Percentiles rank a stretch among this genome's conserved stretches.
Evolutionary conservation across 2,888 invertebrate species (phyloP).

Genomic region (Phengaris alcon): DNA sequence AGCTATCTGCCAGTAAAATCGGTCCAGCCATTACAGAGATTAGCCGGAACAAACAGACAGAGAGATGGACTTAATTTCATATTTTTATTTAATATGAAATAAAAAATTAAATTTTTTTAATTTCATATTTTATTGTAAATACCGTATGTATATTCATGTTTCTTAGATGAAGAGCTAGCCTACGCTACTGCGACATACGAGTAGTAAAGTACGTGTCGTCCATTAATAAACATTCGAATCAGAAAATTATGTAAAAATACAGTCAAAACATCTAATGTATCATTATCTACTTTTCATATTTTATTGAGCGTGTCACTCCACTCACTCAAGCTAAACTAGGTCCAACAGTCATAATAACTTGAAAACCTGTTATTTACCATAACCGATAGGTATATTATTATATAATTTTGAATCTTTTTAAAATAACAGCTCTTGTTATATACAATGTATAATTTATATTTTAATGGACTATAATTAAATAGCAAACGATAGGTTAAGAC

Average conservation of each 20-base stretch:
- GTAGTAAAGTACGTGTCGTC: too few species aligned
- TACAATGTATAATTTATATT: conserved; percentile 15
- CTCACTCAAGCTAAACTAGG: background rate
- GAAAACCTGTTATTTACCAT: conserved; percentile 24
- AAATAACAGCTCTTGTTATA: conserved; percentile 26
- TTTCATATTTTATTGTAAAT: too few species aligned
- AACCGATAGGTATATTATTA: conserved; percentile 45
- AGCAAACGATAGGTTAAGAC: conserved; percentile 11
- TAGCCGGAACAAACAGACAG: too few species aligned
- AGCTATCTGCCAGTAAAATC: too few species aligned
- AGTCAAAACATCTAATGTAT: background rate
- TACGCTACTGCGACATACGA: too few species aligned
- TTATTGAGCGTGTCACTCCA: conserved; percentile 1
- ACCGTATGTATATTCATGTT: too few species aligned
- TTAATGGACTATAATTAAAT: conserved; percentile 16
- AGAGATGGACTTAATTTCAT: too few species aligned
- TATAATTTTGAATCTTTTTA: conserved; percentile 40
- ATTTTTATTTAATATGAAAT: too few species aligned
- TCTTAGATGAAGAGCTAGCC: too few species aligned
- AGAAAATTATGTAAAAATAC: conserved; percentile 8
- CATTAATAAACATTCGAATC: background rate
- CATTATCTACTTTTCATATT: conserved; percentile 16
- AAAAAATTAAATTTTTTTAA: too few species aligned
- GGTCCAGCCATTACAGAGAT: too few species aligned
- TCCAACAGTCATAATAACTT: conserved; percentile 9